Evolutionary conservation across 2,113 vertebrate species (phyloP).

Genomic region (Peromyscus polionotus): DNA sequence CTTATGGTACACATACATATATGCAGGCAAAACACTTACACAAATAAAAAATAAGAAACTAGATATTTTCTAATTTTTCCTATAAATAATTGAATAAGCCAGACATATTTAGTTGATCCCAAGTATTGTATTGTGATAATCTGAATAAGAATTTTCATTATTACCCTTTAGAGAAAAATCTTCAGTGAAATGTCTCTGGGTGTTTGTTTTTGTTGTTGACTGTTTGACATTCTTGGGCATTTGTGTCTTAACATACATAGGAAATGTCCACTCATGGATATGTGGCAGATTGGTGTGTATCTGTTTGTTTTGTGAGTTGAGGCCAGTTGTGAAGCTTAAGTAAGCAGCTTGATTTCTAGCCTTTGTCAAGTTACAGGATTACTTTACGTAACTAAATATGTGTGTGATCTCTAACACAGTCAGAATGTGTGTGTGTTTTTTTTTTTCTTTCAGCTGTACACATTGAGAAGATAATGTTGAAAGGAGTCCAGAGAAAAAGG

Average conservation of each 20-base stretch:
- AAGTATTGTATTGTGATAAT: not conserved
- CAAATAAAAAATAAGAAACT: not conserved
- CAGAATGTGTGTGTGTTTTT: slow-evolving; percentile 74
- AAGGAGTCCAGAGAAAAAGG: slow-evolving; percentile 92
- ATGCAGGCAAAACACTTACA: not conserved
- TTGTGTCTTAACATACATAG: not conserved
- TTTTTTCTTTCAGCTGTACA: slow-evolving; percentile 92
- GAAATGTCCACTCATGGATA: not conserved
- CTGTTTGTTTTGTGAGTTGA: slow-evolving; percentile 13
- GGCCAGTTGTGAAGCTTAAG: slow-evolving; percentile 8
- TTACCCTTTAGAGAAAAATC: slow-evolving; percentile 1
- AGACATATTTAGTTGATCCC: not conserved
- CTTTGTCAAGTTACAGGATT: not conserved
- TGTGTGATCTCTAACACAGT: slow-evolving; percentile 37
- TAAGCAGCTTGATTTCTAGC: not conserved
- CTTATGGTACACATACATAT: not conserved
- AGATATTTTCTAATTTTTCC: not conserved
- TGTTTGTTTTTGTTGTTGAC: slow-evolving; percentile 15
- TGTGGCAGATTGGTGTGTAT: not conserved
- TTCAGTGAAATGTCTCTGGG: not conserved
- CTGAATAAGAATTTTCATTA: slow-evolving; percentile 39
- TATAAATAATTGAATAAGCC: not conserved
- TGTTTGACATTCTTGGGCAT: not conserved
- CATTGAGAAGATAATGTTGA: slow-evolving; percentile 95
- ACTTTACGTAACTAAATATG: not conserved